These are phyloP conservation scores for Phthorimaea operculella DNA, from an alignment of 1,140 invertebrate species.

Conservation along the genomic window DNA sequence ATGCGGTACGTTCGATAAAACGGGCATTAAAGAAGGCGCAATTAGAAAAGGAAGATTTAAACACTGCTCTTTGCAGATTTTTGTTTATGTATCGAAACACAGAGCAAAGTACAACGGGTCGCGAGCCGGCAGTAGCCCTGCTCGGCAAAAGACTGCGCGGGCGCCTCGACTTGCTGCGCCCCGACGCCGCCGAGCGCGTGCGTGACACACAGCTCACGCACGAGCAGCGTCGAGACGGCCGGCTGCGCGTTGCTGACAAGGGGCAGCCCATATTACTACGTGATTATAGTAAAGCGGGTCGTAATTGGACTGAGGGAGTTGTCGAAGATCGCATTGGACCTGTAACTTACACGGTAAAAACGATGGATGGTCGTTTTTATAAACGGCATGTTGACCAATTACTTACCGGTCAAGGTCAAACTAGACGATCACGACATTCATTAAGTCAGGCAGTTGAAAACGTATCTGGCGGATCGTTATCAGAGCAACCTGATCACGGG, in stretches of 20 bases:
- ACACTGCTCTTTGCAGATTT: constrained; percentile 15
- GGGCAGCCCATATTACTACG: not conserved
- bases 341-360: not conserved
- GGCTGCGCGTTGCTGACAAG: not conserved
- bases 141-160: constrained; percentile 1
- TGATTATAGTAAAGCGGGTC: not conserved
- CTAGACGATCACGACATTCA: not conserved
- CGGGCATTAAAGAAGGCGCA: constrained; percentile 17
- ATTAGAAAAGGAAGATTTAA: constrained; percentile 8
- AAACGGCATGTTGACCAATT: not conserved
- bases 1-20: constrained; percentile 16
- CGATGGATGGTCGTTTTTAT: not conserved
- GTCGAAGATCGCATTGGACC: not conserved
- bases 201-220: not conserved
- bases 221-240: not conserved
- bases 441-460: not conserved
- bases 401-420: not conserved
- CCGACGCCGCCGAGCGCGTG: not conserved
- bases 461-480: not conserved
- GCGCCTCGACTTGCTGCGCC: constrained; percentile 2
- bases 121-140: constrained; percentile 7
- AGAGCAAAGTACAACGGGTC: constrained; percentile 17
- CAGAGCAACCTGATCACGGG: not conserved
- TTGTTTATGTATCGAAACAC: constrained; percentile 18
- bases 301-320: not conserved